These are phyloP conservation scores for Ditylenchus weischeri DNA, from an alignment of 2,888 invertebrate species.

Conservation along the genomic window DNA sequence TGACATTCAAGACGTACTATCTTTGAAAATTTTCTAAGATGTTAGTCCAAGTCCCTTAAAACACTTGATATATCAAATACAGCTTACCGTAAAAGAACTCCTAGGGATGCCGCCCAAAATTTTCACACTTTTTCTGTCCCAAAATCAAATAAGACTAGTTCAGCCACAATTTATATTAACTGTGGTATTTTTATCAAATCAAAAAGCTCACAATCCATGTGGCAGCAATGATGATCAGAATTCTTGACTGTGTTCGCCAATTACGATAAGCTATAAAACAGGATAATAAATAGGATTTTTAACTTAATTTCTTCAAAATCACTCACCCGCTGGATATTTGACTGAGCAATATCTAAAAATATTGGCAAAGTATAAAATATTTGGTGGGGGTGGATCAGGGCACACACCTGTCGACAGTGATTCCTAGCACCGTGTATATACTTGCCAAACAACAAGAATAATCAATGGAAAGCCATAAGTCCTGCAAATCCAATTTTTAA, in stretches of 20 bases:
- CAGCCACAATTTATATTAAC: too few species aligned
- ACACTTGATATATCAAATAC: too few species aligned
- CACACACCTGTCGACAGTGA: constrained; percentile 81
- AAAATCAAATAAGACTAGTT: too few species aligned
- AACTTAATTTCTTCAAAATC: too few species aligned
- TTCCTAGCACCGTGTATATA: constrained; percentile 95
- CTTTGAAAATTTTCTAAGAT: too few species aligned
- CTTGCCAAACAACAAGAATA: constrained; percentile 96
- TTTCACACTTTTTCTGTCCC: too few species aligned
- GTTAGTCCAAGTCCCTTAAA: too few species aligned
- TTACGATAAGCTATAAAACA: constrained; percentile 73
- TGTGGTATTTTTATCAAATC: not conserved
- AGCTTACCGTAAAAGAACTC: too few species aligned
- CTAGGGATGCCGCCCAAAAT: too few species aligned
- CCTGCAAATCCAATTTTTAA: constrained; percentile 58
- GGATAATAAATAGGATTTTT: too few species aligned
- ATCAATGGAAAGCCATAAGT: constrained; percentile 96
- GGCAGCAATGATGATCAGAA: constrained; percentile 52
- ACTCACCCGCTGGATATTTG: constrained; percentile 78
- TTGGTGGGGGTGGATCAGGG: not conserved
- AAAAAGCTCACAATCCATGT: constrained; percentile 51
- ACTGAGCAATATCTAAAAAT: constrained; percentile 81
- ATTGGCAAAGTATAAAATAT: not conserved
- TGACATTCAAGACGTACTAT: not conserved
- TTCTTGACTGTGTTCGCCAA: constrained; percentile 68